Evolutionary conservation across 2,888 invertebrate species (phyloP).

Genomic region (Geotrupes spiniger): DNA sequence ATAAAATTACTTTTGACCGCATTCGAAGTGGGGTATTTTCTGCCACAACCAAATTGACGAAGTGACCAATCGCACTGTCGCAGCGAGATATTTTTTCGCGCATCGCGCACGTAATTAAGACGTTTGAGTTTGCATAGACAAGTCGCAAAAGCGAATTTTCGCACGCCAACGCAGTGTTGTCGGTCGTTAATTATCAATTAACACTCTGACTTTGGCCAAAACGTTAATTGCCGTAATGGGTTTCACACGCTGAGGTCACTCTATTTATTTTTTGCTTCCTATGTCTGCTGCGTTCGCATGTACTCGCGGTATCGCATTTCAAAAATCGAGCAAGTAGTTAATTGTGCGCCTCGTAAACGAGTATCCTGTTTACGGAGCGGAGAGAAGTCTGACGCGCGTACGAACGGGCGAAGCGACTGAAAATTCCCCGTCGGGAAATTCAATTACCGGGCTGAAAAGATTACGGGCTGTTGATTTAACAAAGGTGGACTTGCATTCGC

Average conservation of each 20-base stretch:
- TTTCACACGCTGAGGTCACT: slow-evolving; percentile 36
- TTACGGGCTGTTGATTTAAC: slow-evolving; percentile 44
- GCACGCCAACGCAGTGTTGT: slow-evolving; percentile 33
- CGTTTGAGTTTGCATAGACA: not conserved
- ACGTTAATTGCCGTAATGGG: slow-evolving; percentile 34
- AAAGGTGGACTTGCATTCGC: slow-evolving; percentile 35
- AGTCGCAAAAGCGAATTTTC: slow-evolving; percentile 22
- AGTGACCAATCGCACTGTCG: no score
- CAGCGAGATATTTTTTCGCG: no score
- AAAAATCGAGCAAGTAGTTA: slow-evolving; percentile 6
- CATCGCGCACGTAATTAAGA: no score
- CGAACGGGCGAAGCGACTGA: slow-evolving; percentile 2
- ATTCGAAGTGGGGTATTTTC: no score
- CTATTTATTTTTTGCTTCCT: slow-evolving; percentile 33
- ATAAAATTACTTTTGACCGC: no score
- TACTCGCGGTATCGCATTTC: slow-evolving; percentile 2
- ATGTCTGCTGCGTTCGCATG: not conserved
- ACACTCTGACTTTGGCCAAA: slow-evolving; percentile 33
- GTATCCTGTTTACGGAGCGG: slow-evolving; percentile 1
- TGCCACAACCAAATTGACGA: no score
- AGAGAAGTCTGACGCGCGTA: not conserved
- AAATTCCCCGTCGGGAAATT: not conserved
- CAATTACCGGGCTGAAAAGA: slow-evolving; percentile 34
- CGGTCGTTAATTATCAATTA: slow-evolving; percentile 35
- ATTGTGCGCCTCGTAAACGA: slow-evolving; percentile 6